phyloP scores from a whole-genome alignment of 2,113 vertebrate genomes.

The Coregonus clupeaformis region DNA sequence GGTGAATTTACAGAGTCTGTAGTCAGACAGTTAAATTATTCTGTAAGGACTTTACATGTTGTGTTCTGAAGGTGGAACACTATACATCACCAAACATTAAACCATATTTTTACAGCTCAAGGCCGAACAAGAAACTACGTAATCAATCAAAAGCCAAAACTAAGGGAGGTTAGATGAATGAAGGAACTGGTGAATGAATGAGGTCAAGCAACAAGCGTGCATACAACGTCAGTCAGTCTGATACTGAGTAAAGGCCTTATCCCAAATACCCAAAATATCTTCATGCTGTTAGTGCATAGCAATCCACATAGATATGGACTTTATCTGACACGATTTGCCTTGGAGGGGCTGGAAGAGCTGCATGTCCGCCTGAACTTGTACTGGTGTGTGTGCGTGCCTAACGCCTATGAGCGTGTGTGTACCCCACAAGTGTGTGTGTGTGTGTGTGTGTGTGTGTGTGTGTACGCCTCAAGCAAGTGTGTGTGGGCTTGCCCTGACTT shows the following conservation, averaged over 20 bases:
- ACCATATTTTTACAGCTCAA: too few relatives aligned
- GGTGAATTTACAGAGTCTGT: background rate
- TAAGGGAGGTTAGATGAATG: too few relatives aligned
- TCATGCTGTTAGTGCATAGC: slow-evolving; percentile 12
- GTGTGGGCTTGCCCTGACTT: background rate
- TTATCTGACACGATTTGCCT: slow-evolving; percentile 33
- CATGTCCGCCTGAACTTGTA: slow-evolving; percentile 9
- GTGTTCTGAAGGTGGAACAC: too few relatives aligned
- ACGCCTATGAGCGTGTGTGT: background rate
- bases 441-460: slow-evolving; percentile 17
- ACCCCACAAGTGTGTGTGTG: slow-evolving; percentile 24
- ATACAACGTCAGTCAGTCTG: too few relatives aligned
- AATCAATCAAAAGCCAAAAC: too few relatives aligned
- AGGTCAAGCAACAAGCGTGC: too few relatives aligned
- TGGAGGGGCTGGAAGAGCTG: slow-evolving; percentile 9
- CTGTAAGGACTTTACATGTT: background rate
- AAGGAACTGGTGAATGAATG: too few relatives aligned
- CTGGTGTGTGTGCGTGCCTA: slow-evolving; percentile 18
- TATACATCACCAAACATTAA: too few relatives aligned
- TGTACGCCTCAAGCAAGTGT: slow-evolving; percentile 9
- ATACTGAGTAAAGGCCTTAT: background rate
- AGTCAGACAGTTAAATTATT: background rate
- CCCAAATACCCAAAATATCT: slow-evolving; percentile 34
- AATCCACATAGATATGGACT: slow-evolving; percentile 26
- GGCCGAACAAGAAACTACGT: too few relatives aligned